Evolutionary conservation across 2,113 vertebrate genomes (phyloP), one percentile per base, ranked within the genome.

Genomic region (Neofelis nebulosa): DNA sequence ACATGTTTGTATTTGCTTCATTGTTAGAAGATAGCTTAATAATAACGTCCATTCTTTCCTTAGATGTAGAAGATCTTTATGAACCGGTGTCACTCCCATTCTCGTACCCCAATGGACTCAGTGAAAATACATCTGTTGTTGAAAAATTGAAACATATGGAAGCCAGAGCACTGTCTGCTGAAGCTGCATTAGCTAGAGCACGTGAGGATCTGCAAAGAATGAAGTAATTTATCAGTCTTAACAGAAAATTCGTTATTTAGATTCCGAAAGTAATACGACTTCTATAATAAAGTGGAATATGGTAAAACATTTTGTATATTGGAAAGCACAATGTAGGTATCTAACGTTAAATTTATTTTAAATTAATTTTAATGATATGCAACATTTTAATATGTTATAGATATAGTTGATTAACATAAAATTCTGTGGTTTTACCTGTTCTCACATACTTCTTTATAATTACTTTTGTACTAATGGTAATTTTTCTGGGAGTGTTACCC

Each of bases 141-240:
- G 99, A 98, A 36, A 99, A 98, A 31, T 91, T 99, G n/a, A 99
- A 98, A 93, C 96, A 38, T 0, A 99, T 99, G 0, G 99, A 99
- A 95, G 98, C 99, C 50, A 98, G 99, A 98, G 99, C 99, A 21
- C 97, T 97, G 52, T 97, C 95, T 0, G 98, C 99, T 18, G 99
- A 99, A 97, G 99, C 99, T 86, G 99, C 99, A 0, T 96, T 99
- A 96, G 98, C 98, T 73, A 98, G 99, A 98, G 99, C 99, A 12
- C 99, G 99, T 61, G 99, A 99, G 15, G 99, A 99, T 96, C 98
- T 99, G 61, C 99, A 99, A 36, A 99, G 99, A 98, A 99, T 99
- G 98, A 99, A 98, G 99, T 99, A 89, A 98, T 97, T 90, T 80
- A 78, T 87, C 90, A 74, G 0, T 94, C 36, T 93, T 85, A 41